These are phyloP conservation scores for Dromiciops gliroides DNA, from an alignment of 2,113 vertebrate genomes.

Conservation along the genomic window DNA sequence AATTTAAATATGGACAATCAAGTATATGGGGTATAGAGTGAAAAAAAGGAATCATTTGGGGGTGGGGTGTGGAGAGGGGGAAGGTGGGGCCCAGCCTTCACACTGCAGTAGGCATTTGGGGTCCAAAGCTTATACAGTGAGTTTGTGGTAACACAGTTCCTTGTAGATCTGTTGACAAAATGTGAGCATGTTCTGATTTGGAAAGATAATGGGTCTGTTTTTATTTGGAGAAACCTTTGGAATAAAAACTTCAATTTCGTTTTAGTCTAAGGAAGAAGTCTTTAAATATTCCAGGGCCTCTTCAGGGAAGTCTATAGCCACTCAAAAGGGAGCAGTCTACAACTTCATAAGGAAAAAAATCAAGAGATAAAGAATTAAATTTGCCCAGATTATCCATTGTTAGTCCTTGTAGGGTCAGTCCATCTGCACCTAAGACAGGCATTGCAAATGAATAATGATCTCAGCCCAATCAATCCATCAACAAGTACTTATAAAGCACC, in stretches of 20 bases:
- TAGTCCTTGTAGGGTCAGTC: too few relatives aligned
- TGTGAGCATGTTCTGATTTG: neutral
- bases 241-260: neutral
- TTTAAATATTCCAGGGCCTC: neutral
- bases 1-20: conserved; percentile 16
- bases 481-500: too few relatives aligned
- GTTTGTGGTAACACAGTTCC: neutral
- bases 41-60: conserved; percentile 10
- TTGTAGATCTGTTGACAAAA: neutral
- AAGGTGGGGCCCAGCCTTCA: neutral
- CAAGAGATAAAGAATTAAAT: too few relatives aligned
- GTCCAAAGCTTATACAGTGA: neutral
- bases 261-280: too few relatives aligned
- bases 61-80: rapidly evolving
- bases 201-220: neutral
- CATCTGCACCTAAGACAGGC: too few relatives aligned
- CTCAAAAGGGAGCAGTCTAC: too few relatives aligned
- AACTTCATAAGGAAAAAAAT: too few relatives aligned
- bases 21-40: conserved; percentile 24
- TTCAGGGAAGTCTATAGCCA: too few relatives aligned
- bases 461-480: too few relatives aligned
- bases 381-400: too few relatives aligned
- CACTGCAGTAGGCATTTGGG: neutral
- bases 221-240: neutral
- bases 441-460: too few relatives aligned